These are phyloP conservation scores for Pocota personata DNA, from an alignment of 2,888 invertebrate genomes.

Conservation along the genomic window DNA sequence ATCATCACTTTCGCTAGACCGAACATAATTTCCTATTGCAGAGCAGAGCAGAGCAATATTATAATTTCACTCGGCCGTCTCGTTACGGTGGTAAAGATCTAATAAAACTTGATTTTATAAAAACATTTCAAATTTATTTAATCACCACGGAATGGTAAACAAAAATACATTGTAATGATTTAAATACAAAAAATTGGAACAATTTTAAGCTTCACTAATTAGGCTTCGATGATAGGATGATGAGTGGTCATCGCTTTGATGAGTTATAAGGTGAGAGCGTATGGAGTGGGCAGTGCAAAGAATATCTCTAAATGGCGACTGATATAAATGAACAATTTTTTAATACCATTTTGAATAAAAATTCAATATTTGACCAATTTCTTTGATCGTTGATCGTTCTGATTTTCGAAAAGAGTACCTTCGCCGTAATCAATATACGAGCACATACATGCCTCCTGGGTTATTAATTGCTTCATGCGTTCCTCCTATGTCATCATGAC, in stretches of 20 bases:
- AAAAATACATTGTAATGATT: constrained; percentile 33
- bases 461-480: too few relatives aligned
- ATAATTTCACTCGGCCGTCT: constrained; percentile 50
- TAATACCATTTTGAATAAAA: too few relatives aligned
- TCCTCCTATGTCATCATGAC: too few relatives aligned
- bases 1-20: constrained; percentile 81
- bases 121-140: constrained; percentile 43
- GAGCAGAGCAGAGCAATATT: constrained; percentile 8
- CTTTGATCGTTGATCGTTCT: too few relatives aligned
- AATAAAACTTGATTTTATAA: constrained; percentile 44
- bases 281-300: too few relatives aligned
- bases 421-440: too few relatives aligned
- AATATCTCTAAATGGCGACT: too few relatives aligned
- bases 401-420: too few relatives aligned
- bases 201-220: constrained; percentile 12
- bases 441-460: too few relatives aligned
- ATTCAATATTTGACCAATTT: too few relatives aligned
- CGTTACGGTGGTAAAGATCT: constrained; percentile 37
- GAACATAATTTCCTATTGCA: constrained; percentile 58
- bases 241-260: constrained; percentile 11
- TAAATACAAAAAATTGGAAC: background rate
- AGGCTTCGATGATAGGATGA: constrained; percentile 35
- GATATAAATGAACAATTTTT: too few relatives aligned
- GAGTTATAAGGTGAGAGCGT: background rate
- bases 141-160: constrained; percentile 38